Evolutionary conservation across 1,140 invertebrate genomes (phyloP).

Genomic region (Drosophila kurseongensis): DNA sequence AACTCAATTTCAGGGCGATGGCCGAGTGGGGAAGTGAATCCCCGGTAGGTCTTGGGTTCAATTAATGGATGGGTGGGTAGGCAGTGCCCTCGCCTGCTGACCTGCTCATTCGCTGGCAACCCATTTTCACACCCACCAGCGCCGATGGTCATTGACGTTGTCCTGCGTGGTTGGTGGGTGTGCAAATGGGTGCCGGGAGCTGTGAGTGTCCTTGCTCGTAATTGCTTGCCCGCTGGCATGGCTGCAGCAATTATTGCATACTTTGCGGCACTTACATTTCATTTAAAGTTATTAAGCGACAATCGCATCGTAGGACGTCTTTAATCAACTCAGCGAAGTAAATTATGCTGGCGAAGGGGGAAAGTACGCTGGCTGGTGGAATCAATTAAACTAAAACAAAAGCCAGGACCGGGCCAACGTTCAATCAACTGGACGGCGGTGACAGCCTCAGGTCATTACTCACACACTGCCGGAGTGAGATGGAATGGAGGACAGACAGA

Average conservation of each 20-base stretch:
- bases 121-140: constrained; percentile 33
- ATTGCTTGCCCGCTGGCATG: constrained; percentile 50
- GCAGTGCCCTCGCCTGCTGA: constrained; percentile 10
- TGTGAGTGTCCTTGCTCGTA: constrained; percentile 33
- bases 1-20: constrained; percentile 20
- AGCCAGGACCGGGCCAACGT: constrained; percentile 49
- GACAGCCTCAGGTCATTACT: constrained; percentile 76
- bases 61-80: constrained; percentile 21
- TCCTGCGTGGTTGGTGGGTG: constrained; percentile 1
- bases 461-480: constrained; percentile 46
- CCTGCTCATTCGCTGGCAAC: constrained; percentile 13
- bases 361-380: constrained; percentile 40
- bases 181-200: background rate
- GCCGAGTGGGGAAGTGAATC: background rate
- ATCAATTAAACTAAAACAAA: constrained; percentile 81
- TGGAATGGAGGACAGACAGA: constrained; percentile 12
- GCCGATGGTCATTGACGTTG: constrained; percentile 52
- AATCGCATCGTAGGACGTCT: constrained; percentile 44
- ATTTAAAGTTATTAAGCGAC: constrained; percentile 75
- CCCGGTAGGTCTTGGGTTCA: constrained; percentile 16
- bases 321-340: constrained; percentile 37
- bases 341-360: background rate
- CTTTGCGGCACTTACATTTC: constrained; percentile 72
- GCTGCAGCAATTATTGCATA: constrained; percentile 75
- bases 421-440: constrained; percentile 69